phyloP scores from a whole-genome alignment of 2,797 vertebrate species.

The Ispidina lecontei region DNA sequence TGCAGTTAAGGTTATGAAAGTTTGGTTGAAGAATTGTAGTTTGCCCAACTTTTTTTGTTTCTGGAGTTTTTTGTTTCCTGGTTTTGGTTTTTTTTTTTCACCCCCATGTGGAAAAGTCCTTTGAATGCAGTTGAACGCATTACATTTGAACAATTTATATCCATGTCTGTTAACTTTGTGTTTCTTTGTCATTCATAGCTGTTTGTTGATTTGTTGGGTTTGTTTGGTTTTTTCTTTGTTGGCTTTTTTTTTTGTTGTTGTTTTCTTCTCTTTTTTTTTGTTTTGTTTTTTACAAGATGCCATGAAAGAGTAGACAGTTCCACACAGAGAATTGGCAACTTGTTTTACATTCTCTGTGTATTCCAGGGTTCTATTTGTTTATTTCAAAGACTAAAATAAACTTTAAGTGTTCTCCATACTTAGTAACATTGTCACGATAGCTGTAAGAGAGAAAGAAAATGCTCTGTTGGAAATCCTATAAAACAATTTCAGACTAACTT shows the following conservation, averaged over 20 bases:
- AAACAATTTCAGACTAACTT: slow-evolving; percentile 12
- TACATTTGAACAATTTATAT: background rate
- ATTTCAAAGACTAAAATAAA: slow-evolving; percentile 6
- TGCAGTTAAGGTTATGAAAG: background rate
- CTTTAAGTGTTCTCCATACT: background rate
- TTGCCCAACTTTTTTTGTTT: background rate
- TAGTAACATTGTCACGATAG: background rate
- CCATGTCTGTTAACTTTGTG: background rate
- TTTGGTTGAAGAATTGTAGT: background rate
- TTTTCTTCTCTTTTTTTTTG: no score
- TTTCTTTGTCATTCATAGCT: background rate
- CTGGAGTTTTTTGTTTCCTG: background rate
- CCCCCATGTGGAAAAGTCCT: background rate
- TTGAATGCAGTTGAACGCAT: background rate
- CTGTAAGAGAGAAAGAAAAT: background rate
- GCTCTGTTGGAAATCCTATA: background rate
- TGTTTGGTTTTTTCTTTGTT: no score
- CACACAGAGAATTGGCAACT: background rate
- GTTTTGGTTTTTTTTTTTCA: background rate
- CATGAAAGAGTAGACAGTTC: background rate
- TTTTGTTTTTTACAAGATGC: background rate
- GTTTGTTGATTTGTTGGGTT: no score
- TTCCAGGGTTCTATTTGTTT: background rate
- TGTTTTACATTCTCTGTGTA: background rate
- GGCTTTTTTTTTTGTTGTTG: no score